Evolutionary conservation across 2,797 vertebrate genomes (phyloP).

Genomic region (Lindbergichthys nudifrons): DNA sequence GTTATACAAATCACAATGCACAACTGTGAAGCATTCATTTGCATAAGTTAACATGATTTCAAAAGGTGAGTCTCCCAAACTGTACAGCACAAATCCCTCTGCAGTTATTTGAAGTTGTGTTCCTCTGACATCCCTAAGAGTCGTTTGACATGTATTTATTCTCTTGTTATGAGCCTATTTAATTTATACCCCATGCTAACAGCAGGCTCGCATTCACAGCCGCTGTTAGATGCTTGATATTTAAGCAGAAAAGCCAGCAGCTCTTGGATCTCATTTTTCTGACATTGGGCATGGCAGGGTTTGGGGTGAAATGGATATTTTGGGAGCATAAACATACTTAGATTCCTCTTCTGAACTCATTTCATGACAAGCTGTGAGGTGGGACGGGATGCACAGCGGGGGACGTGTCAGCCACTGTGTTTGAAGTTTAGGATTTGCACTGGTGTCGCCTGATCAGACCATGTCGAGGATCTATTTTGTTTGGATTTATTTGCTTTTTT

Average conservation of each 20-base stretch:
- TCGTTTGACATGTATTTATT: slow-evolving; percentile 41
- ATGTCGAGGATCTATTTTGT: slow-evolving; percentile 11
- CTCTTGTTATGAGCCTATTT: slow-evolving; percentile 28
- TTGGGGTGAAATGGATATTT: slow-evolving; percentile 33
- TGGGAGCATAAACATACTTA: slow-evolving; percentile 30
- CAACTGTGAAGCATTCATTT: slow-evolving; percentile 30
- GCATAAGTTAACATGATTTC: slow-evolving; percentile 42
- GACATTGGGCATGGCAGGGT: slow-evolving; percentile 6
- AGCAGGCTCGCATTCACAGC: background rate
- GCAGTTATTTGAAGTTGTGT: slow-evolving; percentile 20
- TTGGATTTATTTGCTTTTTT: slow-evolving; percentile 6
- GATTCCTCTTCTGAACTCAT: slow-evolving; percentile 38
- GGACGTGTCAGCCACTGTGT: slow-evolving; percentile 42
- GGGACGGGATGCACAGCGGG: slow-evolving; percentile 31
- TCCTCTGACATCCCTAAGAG: slow-evolving; percentile 21
- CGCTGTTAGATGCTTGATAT: slow-evolving; percentile 16
- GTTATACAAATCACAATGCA: slow-evolving; percentile 3
- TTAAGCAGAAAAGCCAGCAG: slow-evolving; percentile 41
- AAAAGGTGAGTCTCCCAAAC: slow-evolving; percentile 27
- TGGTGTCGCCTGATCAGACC: slow-evolving; percentile 23
- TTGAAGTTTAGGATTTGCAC: slow-evolving; percentile 63
- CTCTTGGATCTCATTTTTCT: slow-evolving; percentile 30
- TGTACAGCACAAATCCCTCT: slow-evolving; percentile 12
- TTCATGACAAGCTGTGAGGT: slow-evolving; percentile 50
- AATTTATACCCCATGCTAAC: slow-evolving; percentile 19